Evolutionary conservation across 92 coral and sea anemone species (phyloP), one percentile per base, ranked within the genome.

Genomic region (Anthopleura xanthogrammica): DNA sequence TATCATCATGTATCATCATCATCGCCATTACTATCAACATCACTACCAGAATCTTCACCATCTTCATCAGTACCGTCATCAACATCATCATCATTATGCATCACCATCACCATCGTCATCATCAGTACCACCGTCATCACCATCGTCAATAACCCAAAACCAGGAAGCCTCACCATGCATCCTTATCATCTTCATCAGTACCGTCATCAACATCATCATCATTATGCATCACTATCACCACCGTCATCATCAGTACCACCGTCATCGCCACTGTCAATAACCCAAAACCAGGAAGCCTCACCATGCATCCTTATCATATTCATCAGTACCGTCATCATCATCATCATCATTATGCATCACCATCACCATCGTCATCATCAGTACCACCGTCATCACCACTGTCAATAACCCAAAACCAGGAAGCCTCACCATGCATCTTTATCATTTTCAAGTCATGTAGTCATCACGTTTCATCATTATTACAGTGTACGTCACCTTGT

Each of bases 291-390:
- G n/a, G n/a, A n/a, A 43, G 50, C 50, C 50, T 43, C 2, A 7
- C 5, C 50, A 43, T 7, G n/a, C 50, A 43, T 43, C 50, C 0
- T 7, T 43, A 43, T 43, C 50, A 43, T 43, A 43, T 16, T 57
- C 62, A 57, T 2, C n/a, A 23, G 5, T 46, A 46, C 9, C 50
- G n/a, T n/a, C n/a, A 46, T 46, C 50, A 43, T 0, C 8, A 43
- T 0, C 50, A 43, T 0, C 50, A 43, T 2, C 50, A 43, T 43
- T 2, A 9, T 9, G 36, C 50, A 46, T 46, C 50, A 46, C 50
- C 50, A 72, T 36, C 50, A 72, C 19, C 77, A 72, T 72, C 52
- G 77, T 72, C 43, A 29, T 72, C 76, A 36, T 39, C 77, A 72
- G n/a, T 20, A 41, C 5, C 77, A 72, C 77, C 50, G 17, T 7